A percentile compares a stretch with the other conserved stretches of the same genome.
phyloP scores from a whole-genome alignment of 1,140 invertebrate species.

The Drosophila melanica region DNA sequence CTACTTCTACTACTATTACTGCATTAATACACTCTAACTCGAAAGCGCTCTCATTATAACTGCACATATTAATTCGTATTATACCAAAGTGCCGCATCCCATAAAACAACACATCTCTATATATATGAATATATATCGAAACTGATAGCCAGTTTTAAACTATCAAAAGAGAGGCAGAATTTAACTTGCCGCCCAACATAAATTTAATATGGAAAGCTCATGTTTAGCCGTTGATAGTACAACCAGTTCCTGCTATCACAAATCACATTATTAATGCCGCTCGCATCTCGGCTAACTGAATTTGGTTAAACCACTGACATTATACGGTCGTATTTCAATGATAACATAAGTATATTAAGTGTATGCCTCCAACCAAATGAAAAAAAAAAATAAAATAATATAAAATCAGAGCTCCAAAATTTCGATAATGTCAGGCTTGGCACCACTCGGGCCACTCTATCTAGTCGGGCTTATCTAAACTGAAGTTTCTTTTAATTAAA shows the following conservation, averaged over 20 bases:
- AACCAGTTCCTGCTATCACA: constrained; percentile 72
- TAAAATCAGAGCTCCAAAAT: constrained; percentile 32
- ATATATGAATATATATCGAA: neutral
- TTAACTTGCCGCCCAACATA: constrained; percentile 33
- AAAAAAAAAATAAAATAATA: constrained; percentile 1
- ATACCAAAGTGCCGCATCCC: neutral
- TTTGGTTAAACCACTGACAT: constrained; percentile 33
- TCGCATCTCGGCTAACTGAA: constrained; percentile 51
- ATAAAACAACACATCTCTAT: neutral
- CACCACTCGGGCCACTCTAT: constrained; percentile 53
- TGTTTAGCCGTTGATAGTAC: constrained; percentile 52
- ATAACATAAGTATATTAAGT: constrained; percentile 66
- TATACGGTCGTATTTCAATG: constrained; percentile 70
- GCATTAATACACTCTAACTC: neutral
- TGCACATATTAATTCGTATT: neutral
- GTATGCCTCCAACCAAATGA: constrained; percentile 33
- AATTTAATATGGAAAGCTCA: constrained; percentile 71
- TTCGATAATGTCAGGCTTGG: constrained; percentile 64
- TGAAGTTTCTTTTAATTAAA: constrained; percentile 83
- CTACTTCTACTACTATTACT: no score
- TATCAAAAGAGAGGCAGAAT: neutral
- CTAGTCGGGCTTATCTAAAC: constrained; percentile 71
- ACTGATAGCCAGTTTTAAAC: constrained; percentile 24
- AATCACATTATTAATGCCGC: constrained; percentile 76
- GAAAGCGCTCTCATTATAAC: constrained; percentile 11